Percentiles rank a stretch among this genome's conserved stretches.
Conservation (phyloP, 1,140 invertebrate species). For the Epicauta chinensis region DNA sequence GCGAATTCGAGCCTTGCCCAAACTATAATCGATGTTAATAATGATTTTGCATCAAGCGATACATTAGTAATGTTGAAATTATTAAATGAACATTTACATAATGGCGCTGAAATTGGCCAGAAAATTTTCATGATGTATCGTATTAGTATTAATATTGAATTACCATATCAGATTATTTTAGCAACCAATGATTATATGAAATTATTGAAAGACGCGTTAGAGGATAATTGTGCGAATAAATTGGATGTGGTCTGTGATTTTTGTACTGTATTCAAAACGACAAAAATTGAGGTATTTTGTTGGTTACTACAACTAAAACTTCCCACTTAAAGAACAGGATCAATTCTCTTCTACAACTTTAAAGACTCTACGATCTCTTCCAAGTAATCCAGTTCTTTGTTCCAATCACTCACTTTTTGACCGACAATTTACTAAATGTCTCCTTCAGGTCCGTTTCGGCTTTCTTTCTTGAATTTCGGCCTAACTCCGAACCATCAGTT, state of each 20-base stretch:
- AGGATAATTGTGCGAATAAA: constrained; percentile 48
- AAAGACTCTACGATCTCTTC: no score
- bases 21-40: constrained; percentile 11
- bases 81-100: constrained; percentile 40
- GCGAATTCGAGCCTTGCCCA: constrained; percentile 10
- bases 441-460: no score
- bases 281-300: constrained; percentile 35
- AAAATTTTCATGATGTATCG: constrained; percentile 50
- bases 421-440: no score
- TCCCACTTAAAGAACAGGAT: no score
- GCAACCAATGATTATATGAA: constrained; percentile 44
- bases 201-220: constrained; percentile 49
- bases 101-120: constrained; percentile 47
- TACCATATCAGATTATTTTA: constrained; percentile 49
- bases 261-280: constrained; percentile 32
- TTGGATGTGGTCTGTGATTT: constrained; percentile 51
- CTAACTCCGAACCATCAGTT: no score
- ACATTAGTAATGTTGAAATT: constrained; percentile 30
- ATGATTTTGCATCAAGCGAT: constrained; percentile 28
- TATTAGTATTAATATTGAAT: constrained; percentile 49
- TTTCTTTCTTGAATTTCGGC: no score
- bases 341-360: no score
- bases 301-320: no score
- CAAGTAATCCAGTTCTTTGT: no score
- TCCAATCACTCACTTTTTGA: no score